Conservation (phyloP, 2,113 vertebrate species). For the Dissostichus mawsoni region DNA sequence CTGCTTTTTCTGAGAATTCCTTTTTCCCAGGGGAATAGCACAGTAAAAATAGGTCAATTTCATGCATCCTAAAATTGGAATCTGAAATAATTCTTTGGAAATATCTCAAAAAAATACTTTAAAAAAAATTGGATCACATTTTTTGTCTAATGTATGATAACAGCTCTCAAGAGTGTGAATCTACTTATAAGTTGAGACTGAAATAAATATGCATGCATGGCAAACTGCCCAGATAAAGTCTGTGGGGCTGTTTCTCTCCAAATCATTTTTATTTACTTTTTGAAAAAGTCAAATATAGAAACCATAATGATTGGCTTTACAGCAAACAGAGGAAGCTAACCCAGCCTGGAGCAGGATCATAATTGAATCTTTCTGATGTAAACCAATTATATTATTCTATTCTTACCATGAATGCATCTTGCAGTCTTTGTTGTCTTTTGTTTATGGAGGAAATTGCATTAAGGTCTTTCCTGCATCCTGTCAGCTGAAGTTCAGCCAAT, state of each 20-base stretch:
- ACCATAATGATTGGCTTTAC: background rate
- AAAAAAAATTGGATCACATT: constrained; percentile 10
- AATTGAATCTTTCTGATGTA: background rate
- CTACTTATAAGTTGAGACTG: constrained; percentile 4
- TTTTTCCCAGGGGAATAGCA: background rate
- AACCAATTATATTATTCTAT: background rate
- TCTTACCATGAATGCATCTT: background rate
- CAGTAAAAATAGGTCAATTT: constrained; percentile 1
- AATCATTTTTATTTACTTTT: background rate
- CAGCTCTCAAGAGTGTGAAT: background rate
- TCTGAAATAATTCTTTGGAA: background rate
- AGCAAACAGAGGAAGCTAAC: constrained; percentile 13
- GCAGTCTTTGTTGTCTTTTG: constrained; percentile 15
- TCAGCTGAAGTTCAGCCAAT: constrained; percentile 62
- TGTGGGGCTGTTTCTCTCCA: constrained; percentile 16
- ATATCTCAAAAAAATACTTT: background rate
- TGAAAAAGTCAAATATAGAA: constrained; percentile 10
- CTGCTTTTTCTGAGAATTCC: too few species aligned
- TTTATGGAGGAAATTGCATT: constrained; percentile 34
- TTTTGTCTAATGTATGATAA: background rate
- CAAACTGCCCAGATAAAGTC: constrained; percentile 15
- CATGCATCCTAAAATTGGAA: constrained; percentile 3
- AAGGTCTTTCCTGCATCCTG: constrained; percentile 55
- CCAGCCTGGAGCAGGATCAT: background rate
- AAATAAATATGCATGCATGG: constrained; percentile 12